Evolutionary conservation across 2,888 invertebrate species (phyloP).

Genomic region (Timema podura): DNA sequence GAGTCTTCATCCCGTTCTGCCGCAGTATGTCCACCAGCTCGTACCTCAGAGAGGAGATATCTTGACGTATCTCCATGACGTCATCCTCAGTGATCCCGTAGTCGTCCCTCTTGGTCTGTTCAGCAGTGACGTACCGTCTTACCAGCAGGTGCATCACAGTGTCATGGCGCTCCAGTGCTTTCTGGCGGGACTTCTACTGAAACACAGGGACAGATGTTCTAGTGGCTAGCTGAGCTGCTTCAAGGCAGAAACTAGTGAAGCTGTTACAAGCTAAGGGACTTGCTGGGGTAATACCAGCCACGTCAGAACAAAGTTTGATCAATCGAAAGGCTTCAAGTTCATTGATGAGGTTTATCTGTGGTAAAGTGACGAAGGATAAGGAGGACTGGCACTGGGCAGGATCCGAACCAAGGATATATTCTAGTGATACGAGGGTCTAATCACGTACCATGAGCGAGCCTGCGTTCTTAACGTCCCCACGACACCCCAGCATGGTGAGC

Average conservation of each 20-base stretch:
- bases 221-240: too few species aligned
- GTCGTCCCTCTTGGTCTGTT: conserved; percentile 83
- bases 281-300: too few species aligned
- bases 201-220: not conserved
- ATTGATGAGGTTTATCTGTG: too few species aligned
- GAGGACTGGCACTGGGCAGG: not conserved
- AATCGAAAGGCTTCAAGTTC: too few species aligned
- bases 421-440: too few species aligned
- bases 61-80: conserved; percentile 96
- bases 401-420: not conserved
- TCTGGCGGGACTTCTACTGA: conserved; percentile 69
- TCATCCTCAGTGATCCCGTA: conserved; percentile 95
- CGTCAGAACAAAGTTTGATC: too few species aligned
- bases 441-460: conserved; percentile 58
- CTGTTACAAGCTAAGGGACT: too few species aligned
- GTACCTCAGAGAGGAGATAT: conserved; percentile 90
- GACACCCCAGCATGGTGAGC: conserved; percentile 49
- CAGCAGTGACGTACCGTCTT: conserved; percentile 84
- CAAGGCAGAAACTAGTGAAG: too few species aligned
- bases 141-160: conserved; percentile 84
- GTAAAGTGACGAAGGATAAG: too few species aligned
- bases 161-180: conserved; percentile 69
- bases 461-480: conserved; percentile 48
- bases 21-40: conserved; percentile 88
- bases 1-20: conserved; percentile 84